A percentile compares a stretch with the other conserved stretches of the same genome.
These are phyloP conservation scores for Bimastos eiseni DNA, from an alignment of 2,888 invertebrate genomes.

Conservation along the genomic window DNA sequence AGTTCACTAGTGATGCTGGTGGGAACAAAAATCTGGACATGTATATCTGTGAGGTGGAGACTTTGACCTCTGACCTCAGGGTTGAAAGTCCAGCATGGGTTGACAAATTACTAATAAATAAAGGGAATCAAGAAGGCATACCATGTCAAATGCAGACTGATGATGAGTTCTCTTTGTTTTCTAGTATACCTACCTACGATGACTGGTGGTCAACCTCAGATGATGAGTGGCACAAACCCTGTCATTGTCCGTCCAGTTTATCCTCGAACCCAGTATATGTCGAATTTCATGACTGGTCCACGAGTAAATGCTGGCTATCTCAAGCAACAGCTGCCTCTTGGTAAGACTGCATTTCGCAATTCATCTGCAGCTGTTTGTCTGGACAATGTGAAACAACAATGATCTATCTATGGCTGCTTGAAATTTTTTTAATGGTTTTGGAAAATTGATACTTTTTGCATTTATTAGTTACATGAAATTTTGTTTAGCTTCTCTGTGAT, in stretches of 20 bases:
- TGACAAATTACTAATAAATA: not conserved
- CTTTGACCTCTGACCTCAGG: no score
- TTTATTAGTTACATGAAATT: not conserved
- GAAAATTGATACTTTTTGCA: not conserved
- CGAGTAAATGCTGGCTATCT: slow-evolving; percentile 75
- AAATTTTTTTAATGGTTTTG: not conserved
- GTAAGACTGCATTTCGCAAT: slow-evolving; percentile 17
- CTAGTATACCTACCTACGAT: not conserved
- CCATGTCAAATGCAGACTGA: not conserved
- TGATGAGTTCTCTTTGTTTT: not conserved
- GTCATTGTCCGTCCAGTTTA: slow-evolving; percentile 34
- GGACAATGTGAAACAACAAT: no score
- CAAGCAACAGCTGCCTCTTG: not conserved
- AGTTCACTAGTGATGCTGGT: no score
- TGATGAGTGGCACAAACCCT: not conserved
- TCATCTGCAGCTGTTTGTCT: not conserved
- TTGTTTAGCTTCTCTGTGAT: not conserved
- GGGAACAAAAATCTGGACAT: no score
- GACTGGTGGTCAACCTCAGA: not conserved
- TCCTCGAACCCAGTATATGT: slow-evolving; percentile 37
- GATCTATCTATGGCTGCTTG: no score
- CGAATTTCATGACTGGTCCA: slow-evolving; percentile 64
- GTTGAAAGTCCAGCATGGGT: no score
- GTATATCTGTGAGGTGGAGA: no score
- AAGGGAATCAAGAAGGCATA: not conserved